Percentiles rank a stretch among this genome's conserved stretches.
phyloP scores from a whole-genome alignment of 2,113 vertebrate species.

The Calyptomena viridis region DNA sequence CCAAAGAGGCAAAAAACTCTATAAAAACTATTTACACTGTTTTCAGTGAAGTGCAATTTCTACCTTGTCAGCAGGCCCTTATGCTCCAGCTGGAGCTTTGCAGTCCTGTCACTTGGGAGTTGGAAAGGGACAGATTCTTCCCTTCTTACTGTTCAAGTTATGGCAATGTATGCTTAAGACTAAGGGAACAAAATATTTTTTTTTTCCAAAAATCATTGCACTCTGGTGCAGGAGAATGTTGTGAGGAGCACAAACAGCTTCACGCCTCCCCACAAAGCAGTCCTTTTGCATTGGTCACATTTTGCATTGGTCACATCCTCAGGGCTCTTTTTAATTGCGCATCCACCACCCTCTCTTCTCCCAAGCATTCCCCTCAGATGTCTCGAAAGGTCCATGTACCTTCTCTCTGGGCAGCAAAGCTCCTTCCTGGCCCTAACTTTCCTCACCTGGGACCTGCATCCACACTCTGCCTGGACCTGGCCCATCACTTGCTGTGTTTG shows the following conservation, averaged over 20 bases:
- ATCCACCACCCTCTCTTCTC: neutral
- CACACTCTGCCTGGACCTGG: neutral
- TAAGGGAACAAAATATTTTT: neutral
- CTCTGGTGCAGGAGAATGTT: neutral
- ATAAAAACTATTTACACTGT: neutral
- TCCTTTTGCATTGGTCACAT: neutral
- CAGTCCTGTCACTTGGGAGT: neutral
- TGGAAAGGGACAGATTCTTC: neutral
- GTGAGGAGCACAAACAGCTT: neutral
- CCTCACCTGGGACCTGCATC: neutral
- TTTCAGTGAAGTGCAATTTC: neutral
- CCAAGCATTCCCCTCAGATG: neutral
- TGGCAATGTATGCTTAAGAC: neutral
- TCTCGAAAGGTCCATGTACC: accelerated
- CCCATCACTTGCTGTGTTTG: neutral
- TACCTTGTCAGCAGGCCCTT: neutral
- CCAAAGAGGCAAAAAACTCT: neutral
- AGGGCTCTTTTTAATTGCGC: neutral
- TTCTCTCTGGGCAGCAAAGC: neutral
- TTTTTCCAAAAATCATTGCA: neutral
- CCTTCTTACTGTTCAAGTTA: neutral
- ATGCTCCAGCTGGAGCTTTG: neutral
- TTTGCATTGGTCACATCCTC: no score
- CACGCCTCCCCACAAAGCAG: neutral
- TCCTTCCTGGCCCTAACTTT: neutral